These are phyloP conservation scores for Xylophagus ater DNA, from an alignment of 2,888 invertebrate genomes.

Conservation along the genomic window DNA sequence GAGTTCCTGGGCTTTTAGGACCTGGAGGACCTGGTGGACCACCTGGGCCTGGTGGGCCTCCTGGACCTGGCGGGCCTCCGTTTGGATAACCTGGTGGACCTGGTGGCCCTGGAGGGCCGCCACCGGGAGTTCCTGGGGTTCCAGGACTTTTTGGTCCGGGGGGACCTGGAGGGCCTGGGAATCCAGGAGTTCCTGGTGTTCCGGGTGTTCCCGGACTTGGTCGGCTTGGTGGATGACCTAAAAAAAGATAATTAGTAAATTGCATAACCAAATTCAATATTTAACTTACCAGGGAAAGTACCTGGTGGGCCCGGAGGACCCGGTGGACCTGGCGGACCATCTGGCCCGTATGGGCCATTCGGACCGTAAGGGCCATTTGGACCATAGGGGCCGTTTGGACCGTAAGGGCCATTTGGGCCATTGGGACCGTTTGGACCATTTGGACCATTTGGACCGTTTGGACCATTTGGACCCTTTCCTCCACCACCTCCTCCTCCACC, in stretches of 20 bases:
- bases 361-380: constrained; percentile 13
- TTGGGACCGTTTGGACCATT: constrained; percentile 22
- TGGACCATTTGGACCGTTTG: constrained; percentile 21
- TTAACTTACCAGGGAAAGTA: constrained; percentile 16
- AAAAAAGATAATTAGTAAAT: not conserved
- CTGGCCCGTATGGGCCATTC: constrained; percentile 27
- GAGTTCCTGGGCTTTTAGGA: constrained; percentile 22
- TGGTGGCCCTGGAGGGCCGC: constrained; percentile 19
- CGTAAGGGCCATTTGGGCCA: constrained; percentile 20
- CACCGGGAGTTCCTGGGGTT: constrained; percentile 20
- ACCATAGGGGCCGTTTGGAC: constrained; percentile 32
- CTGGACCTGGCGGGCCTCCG: not conserved
- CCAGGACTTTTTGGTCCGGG: constrained; percentile 19
- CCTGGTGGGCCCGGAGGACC: constrained; percentile 30
- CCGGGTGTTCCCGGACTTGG: constrained; percentile 19
- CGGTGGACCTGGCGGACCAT: constrained; percentile 26
- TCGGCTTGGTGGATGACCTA: constrained; percentile 39
- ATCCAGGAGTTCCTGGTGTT: constrained; percentile 19
- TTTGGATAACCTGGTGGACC: constrained; percentile 23
- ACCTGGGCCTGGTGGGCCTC: constrained; percentile 18
- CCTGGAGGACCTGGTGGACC: constrained; percentile 23
- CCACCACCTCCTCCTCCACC: constrained; percentile 25
- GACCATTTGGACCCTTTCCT: constrained; percentile 13
- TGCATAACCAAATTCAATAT: not conserved
- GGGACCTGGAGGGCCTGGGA: constrained; percentile 35